A percentile compares a stretch with the other conserved stretches of the same genome.
phyloP scores from a whole-genome alignment of 2,113 vertebrate genomes.

The Tonatia bakeri region DNA sequence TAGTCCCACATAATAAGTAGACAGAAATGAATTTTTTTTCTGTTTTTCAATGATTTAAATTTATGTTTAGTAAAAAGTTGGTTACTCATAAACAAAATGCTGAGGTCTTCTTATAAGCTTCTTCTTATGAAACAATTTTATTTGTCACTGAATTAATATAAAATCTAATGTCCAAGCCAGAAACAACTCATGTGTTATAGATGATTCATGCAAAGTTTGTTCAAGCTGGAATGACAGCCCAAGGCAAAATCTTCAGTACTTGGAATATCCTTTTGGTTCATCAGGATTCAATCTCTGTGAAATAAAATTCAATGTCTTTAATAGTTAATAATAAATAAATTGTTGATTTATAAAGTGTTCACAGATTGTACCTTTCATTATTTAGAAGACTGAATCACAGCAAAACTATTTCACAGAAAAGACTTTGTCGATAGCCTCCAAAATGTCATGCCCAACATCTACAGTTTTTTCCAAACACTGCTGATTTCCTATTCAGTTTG shows the following conservation, averaged over 20 bases:
- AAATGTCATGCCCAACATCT: not conserved
- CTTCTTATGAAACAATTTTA: constrained; percentile 36
- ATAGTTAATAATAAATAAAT: not conserved
- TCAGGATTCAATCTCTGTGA: constrained; percentile 25
- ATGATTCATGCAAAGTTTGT: constrained; percentile 22
- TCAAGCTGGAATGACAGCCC: not conserved
- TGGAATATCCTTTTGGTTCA: not conserved
- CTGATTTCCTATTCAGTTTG: not conserved
- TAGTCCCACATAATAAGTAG: not conserved
- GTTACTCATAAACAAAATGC: constrained; percentile 37
- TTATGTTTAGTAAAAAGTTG: constrained; percentile 25
- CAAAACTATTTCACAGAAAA: not conserved
- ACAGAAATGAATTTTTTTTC: not conserved
- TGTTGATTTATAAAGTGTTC: not conserved
- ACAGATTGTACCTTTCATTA: not conserved
- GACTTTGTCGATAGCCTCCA: not conserved
- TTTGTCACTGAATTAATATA: constrained; percentile 30
- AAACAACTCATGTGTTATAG: not conserved
- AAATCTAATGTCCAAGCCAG: constrained; percentile 45
- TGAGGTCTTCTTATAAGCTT: not conserved
- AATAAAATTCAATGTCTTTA: constrained; percentile 31
- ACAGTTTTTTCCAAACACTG: not conserved
- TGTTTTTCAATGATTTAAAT: constrained; percentile 37
- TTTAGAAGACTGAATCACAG: not conserved
- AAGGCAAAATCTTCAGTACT: constrained; percentile 17